Evolutionary conservation across 1,140 invertebrate genomes (phyloP).

Genomic region (Drosophila bifasciata): DNA sequence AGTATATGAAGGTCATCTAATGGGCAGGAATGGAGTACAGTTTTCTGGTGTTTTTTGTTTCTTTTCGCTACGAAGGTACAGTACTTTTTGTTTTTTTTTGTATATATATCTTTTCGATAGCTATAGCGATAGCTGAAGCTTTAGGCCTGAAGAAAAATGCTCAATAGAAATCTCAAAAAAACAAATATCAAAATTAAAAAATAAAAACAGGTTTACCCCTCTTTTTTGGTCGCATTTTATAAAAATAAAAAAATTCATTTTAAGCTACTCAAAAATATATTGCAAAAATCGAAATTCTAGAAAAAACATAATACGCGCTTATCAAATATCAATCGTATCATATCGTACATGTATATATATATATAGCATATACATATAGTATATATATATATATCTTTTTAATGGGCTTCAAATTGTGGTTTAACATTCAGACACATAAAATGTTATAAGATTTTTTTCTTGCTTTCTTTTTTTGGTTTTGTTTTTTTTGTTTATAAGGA

Average conservation of each 20-base stretch:
- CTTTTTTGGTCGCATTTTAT: conserved; percentile 76
- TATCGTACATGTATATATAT: background rate
- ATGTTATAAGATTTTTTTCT: conserved; percentile 55
- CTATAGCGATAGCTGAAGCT: conserved; percentile 50
- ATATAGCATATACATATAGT: conserved; percentile 35
- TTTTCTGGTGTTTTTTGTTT: conserved; percentile 47
- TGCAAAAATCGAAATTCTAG: conserved; percentile 77
- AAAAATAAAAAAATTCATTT: conserved; percentile 78
- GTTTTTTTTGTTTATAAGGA: conserved; percentile 20
- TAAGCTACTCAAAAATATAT: conserved; percentile 73
- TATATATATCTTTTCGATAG: conserved; percentile 66
- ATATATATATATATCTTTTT: conserved; percentile 30
- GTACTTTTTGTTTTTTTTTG: conserved; percentile 49
- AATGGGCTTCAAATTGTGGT: conserved; percentile 40
- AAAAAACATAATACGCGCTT: conserved; percentile 69
- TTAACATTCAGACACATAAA: conserved; percentile 77
- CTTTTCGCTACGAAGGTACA: conserved; percentile 76
- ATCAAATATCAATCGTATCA: conserved; percentile 66
- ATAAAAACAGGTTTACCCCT: conserved; percentile 22
- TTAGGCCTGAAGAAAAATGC: conserved; percentile 57
- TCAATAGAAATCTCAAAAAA: conserved; percentile 37
- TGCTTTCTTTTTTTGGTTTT: conserved; percentile 6
- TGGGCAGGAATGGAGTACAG: conserved; percentile 80
- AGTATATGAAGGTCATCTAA: conserved; percentile 78
- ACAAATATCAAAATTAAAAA: conserved; percentile 35